A percentile compares a stretch with the other conserved stretches of the same genome.
Conservation (phyloP, 64 coral and sea anemone species). For the Platygyra sinensis region DNA sequence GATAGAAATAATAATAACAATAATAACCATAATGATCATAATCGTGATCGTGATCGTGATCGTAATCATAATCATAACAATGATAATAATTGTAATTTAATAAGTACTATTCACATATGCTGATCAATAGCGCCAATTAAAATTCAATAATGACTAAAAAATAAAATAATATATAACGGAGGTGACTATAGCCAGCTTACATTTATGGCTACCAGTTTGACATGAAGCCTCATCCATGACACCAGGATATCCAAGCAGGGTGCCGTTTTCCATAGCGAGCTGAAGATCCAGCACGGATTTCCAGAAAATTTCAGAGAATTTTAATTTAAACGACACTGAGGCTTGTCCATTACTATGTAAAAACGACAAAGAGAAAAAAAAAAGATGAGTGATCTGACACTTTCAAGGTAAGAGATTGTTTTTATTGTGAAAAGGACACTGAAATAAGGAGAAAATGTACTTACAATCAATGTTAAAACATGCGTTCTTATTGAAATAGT, state of each 20-base stretch:
- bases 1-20: no score
- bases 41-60: no score
- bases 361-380: background rate
- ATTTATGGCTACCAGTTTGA: background rate
- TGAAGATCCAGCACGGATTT: background rate
- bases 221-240: background rate
- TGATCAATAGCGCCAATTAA: no score
- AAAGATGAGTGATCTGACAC: background rate
- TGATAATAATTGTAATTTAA: no score
- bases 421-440: no score
- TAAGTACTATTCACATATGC: no score
- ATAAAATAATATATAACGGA: background rate
- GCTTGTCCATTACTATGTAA: background rate
- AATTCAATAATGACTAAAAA: no score
- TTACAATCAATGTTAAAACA: no score
- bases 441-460: no score
- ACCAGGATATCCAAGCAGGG: background rate
- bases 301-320: background rate
- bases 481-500: no score
- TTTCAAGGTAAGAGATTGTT: background rate
- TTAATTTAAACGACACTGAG: conserved; percentile 2
- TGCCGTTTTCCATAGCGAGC: background rate
- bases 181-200: background rate
- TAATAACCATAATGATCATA: no score
- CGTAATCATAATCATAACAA: no score